Conservation (phyloP, 1,140 invertebrate species). For the Euschistus heros region DNA sequence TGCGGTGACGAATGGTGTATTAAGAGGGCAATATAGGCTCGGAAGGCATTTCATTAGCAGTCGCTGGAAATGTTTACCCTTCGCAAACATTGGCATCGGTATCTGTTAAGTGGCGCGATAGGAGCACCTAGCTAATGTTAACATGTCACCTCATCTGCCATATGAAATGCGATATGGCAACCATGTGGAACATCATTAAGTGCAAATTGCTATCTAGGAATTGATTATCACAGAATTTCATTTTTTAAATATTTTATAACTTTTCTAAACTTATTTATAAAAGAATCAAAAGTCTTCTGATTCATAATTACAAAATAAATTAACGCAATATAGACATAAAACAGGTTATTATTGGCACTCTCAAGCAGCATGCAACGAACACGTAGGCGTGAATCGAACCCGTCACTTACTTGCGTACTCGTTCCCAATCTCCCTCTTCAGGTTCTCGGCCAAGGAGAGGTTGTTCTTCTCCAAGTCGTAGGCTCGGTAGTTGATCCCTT, state of each 20-base stretch:
- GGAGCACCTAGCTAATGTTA: neutral
- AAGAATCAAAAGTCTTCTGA: too few relatives aligned
- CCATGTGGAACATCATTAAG: too few relatives aligned
- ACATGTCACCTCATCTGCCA: neutral
- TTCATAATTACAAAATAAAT: too few relatives aligned
- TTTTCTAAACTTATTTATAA: too few relatives aligned
- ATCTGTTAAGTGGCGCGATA: neutral
- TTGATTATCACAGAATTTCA: too few relatives aligned
- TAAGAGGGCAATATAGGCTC: too few relatives aligned
- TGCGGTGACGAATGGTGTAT: too few relatives aligned
- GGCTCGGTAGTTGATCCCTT: constrained; percentile 41
- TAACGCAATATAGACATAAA: neutral
- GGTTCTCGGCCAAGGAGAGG: constrained; percentile 43
- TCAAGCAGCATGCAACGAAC: neutral
- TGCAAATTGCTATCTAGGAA: too few relatives aligned
- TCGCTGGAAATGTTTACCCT: too few relatives aligned
- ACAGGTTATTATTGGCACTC: constrained; percentile 8
- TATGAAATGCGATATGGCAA: neutral
- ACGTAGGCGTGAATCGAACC: neutral
- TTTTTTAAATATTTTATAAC: too few relatives aligned
- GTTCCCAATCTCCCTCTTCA: constrained; percentile 39
- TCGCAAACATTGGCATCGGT: too few relatives aligned
- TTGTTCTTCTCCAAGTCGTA: constrained; percentile 41
- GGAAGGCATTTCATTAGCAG: too few relatives aligned
- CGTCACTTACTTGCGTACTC: constrained; percentile 45